These are phyloP conservation scores for Drosophila basisetae DNA, from an alignment of 2,888 invertebrate genomes.

Conservation along the genomic window DNA sequence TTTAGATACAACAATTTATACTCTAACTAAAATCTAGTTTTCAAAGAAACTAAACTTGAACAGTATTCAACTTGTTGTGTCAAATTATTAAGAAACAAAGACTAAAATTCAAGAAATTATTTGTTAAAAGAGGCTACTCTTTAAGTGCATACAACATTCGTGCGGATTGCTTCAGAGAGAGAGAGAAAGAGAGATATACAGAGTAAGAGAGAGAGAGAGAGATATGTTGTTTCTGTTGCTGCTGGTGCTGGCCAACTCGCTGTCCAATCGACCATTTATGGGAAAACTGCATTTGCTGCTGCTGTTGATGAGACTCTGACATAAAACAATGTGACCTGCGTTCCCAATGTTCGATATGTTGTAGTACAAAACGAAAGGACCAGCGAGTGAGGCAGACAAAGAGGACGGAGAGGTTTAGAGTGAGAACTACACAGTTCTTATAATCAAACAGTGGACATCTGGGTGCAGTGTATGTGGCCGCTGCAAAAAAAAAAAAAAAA, in stretches of 20 bases:
- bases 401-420: background rate
- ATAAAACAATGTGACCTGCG: slow-evolving; percentile 72
- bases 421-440: slow-evolving; percentile 42
- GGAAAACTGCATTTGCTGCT: slow-evolving; percentile 39
- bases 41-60: background rate
- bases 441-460: slow-evolving; percentile 59
- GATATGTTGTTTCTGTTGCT: slow-evolving; percentile 32
- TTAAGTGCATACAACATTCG: slow-evolving; percentile 36
- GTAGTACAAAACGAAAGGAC: slow-evolving; percentile 56
- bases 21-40: background rate
- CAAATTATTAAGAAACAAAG: background rate
- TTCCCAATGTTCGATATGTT: slow-evolving; percentile 52
- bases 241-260: slow-evolving; percentile 26
- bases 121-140: background rate
- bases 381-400: background rate
- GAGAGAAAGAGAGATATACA: too few relatives aligned
- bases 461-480: slow-evolving; percentile 11
- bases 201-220: background rate
- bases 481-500: background rate
- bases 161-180: background rate
- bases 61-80: background rate
- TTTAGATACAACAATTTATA: too few relatives aligned
- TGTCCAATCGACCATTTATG: slow-evolving; percentile 37
- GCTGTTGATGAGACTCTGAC: slow-evolving; percentile 75
- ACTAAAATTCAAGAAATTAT: background rate